A percentile compares a stretch with the other conserved stretches of the same genome.
Conservation (phyloP, 2,797 vertebrate species). For the Semotilus atromaculatus region DNA sequence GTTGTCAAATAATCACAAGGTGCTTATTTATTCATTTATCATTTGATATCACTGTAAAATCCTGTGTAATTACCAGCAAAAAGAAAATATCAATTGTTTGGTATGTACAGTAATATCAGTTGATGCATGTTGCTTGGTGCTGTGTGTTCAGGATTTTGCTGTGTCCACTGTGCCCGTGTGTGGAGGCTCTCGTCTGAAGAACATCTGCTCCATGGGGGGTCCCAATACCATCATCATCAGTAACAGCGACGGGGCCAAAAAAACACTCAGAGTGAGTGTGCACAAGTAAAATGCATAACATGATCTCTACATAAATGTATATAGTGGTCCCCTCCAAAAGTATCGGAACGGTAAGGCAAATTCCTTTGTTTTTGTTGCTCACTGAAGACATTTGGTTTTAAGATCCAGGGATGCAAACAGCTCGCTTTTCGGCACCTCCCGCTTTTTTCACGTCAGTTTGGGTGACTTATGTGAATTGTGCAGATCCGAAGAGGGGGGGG, state of each 20-base stretch:
- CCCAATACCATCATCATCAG: constrained; percentile 87
- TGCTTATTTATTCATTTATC: not conserved
- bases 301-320: not conserved
- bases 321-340: too few species aligned
- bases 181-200: constrained; percentile 83
- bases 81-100: not conserved
- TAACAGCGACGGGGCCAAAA: constrained; percentile 84
- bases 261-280: constrained; percentile 82
- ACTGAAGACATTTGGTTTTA: too few species aligned
- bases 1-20: not conserved
- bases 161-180: constrained; percentile 89
- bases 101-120: too few species aligned
- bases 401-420: too few species aligned
- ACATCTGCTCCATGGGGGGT: constrained; percentile 92
- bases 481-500: too few species aligned
- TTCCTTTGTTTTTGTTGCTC: too few species aligned
- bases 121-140: not conserved
- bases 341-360: too few species aligned
- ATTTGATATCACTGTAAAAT: not conserved
- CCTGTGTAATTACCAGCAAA: not conserved
- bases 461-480: too few species aligned
- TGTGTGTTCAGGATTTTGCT: constrained; percentile 84
- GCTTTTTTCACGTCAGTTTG: too few species aligned
- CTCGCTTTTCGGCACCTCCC: too few species aligned
- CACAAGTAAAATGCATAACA: not conserved